Evolutionary conservation across 2,888 invertebrate species (phyloP), one percentile per base, ranked within the genome.

Genomic region (Arctia plantaginis): DNA sequence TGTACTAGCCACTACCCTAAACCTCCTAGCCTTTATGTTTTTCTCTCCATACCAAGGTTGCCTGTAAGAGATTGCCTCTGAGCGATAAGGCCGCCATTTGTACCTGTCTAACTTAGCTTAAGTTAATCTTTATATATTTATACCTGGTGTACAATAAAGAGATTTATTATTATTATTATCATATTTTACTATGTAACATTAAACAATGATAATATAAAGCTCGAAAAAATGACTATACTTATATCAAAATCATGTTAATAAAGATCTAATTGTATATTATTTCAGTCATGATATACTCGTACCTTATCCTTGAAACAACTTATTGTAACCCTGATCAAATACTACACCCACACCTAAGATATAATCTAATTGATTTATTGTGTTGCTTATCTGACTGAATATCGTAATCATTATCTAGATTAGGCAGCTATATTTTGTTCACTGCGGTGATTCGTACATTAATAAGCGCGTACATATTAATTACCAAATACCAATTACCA

Each of bases 331-430:
- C 15, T 62, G 18, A 62, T 30, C 30, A 30, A 30, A 62, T 30
- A 62, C 62, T 27, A 62, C 30, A 62, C 18, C 15, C 7, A 62
- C 30, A 27, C 27, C 15, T 59, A 59, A 27, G 55, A 55, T 59
- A 30, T 62, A 30, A 62, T 62, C 27, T 62, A 30, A 62, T 62
- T 62, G 30, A 62, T 62, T 62, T 62, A 62, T 62, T 62, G 55
- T n/a, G 30, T 30, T 62, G 30, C 62, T 62, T 30, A 27, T 59
- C 30, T 62, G 18, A 30, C 30, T 6, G 62, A 7, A 15, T 30
- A 18, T 12, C 30, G 30, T 30, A 62, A 62, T 30, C 6, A 62
- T 62, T 62, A 62, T 30, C 62, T 8, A 62, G 30, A 62, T 62
- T 18, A 30, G 62, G 30, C 30, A 30, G 30, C 62, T 62, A 7